Conservation (phyloP, 1,140 invertebrate genomes). For the Chelonus insularis region DNA sequence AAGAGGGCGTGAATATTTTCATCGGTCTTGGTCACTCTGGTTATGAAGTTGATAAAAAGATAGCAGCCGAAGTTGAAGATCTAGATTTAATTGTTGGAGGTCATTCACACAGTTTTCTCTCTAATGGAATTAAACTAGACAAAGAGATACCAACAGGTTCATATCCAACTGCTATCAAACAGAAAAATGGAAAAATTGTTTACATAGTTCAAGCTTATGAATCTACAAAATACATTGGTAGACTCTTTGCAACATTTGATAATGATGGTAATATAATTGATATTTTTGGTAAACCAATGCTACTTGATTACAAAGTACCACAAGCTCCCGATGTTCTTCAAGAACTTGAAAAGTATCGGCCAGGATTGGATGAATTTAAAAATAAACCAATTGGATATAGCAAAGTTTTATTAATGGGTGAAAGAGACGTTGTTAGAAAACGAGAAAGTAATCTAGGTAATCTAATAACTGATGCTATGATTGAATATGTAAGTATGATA, state of each 20-base stretch:
- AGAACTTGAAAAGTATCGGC: slow-evolving; percentile 66
- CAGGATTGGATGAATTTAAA: slow-evolving; percentile 38
- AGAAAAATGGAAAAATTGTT: slow-evolving; percentile 71
- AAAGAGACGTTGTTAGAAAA: slow-evolving; percentile 47
- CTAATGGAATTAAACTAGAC: slow-evolving; percentile 69
- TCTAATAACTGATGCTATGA: slow-evolving; percentile 75
- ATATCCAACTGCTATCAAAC: slow-evolving; percentile 78
- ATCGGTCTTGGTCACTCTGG: slow-evolving; percentile 91
- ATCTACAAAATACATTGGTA: slow-evolving; percentile 89
- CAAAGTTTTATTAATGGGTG: slow-evolving; percentile 65
- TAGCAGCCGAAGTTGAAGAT: slow-evolving; percentile 76
- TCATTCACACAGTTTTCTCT: slow-evolving; percentile 87
- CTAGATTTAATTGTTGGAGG: slow-evolving; percentile 89
- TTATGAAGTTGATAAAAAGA: slow-evolving; percentile 73
- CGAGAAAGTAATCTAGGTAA: slow-evolving; percentile 74
- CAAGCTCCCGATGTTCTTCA: slow-evolving; percentile 69
- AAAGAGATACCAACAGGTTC: slow-evolving; percentile 69
- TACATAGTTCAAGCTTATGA: slow-evolving; percentile 90
- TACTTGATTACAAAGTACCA: slow-evolving; percentile 71
- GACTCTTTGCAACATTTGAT: slow-evolving; percentile 75
- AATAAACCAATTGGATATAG: slow-evolving; percentile 64
- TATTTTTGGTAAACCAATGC: slow-evolving; percentile 78
- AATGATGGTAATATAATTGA: slow-evolving; percentile 69
- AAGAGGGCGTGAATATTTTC: slow-evolving; percentile 81
- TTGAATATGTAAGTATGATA: slow-evolving; percentile 67